These are phyloP conservation scores for Hydrolagus affinis DNA, from an alignment of 2,113 vertebrate genomes.

Conservation along the genomic window DNA sequence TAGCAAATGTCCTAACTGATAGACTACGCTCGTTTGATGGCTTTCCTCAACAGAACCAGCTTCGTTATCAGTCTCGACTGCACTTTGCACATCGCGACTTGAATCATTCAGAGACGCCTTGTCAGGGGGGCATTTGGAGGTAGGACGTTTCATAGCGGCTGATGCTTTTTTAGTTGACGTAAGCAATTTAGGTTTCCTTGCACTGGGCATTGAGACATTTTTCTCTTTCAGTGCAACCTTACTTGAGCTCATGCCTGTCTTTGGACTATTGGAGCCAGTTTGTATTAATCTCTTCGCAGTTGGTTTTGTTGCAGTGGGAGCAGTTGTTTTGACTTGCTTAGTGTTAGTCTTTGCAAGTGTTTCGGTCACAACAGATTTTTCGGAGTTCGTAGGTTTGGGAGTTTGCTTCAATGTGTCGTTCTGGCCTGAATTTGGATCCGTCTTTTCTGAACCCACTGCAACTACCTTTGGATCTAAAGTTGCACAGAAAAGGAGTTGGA, in stretches of 20 bases:
- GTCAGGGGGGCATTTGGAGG: slow-evolving; percentile 10
- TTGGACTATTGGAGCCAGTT: background rate
- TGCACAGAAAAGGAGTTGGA: slow-evolving; percentile 39
- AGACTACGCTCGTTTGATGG: background rate
- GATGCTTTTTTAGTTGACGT: slow-evolving; percentile 41
- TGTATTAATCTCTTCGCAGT: slow-evolving; percentile 16
- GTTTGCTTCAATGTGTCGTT: slow-evolving; percentile 65
- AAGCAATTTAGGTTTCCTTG: slow-evolving; percentile 41
- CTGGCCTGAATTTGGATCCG: slow-evolving; percentile 60
- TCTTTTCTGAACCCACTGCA: slow-evolving; percentile 58
- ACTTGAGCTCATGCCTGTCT: slow-evolving; percentile 34
- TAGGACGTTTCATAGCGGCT: slow-evolving; percentile 30
- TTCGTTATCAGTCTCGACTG: background rate
- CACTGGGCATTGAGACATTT: slow-evolving; percentile 39
- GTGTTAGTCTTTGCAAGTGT: slow-evolving; percentile 53
- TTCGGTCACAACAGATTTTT: slow-evolving; percentile 46
- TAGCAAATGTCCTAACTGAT: background rate
- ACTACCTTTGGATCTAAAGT: slow-evolving; percentile 61
- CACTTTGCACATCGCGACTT: background rate
- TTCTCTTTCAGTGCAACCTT: slow-evolving; percentile 51
- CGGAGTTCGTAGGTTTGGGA: slow-evolving; percentile 44
- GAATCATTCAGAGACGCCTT: background rate
- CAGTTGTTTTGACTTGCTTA: slow-evolving; percentile 52
- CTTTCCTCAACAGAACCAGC: background rate
- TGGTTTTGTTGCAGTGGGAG: slow-evolving; percentile 45